A percentile compares a stretch with the other conserved stretches of the same genome.
Conservation (phyloP, 2,888 invertebrate species). For the Girardia tigrina region DNA sequence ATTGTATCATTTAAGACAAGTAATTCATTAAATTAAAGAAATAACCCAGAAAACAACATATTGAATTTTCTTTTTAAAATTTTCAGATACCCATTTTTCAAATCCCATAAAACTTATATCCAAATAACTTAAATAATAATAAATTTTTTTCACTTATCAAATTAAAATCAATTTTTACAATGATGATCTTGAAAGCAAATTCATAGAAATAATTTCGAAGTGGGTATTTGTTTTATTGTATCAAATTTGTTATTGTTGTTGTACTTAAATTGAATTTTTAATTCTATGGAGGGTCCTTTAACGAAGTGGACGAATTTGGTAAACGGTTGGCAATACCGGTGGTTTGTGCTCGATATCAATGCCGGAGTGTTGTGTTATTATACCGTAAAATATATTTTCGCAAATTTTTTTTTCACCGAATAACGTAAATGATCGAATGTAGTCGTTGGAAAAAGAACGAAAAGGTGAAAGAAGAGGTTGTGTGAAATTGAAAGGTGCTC, state of each 20-base stretch:
- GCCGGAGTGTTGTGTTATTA: background rate
- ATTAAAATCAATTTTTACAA: too few relatives aligned
- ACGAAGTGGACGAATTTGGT: slow-evolving; percentile 12
- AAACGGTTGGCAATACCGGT: background rate
- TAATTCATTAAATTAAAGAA: too few relatives aligned
- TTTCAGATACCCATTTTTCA: too few relatives aligned
- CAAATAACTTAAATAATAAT: too few relatives aligned
- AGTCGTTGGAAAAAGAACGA: background rate
- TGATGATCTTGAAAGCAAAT: too few relatives aligned
- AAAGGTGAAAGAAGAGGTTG: slow-evolving; percentile 83
- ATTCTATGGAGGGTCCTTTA: slow-evolving; percentile 16
- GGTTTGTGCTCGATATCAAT: background rate
- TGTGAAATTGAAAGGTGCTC: slow-evolving; percentile 84
- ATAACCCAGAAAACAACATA: too few relatives aligned
- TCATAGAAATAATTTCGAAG: background rate
- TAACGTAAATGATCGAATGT: too few relatives aligned
- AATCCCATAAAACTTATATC: too few relatives aligned
- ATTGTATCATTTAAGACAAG: too few relatives aligned
- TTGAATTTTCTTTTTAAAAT: too few relatives aligned
- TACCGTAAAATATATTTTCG: background rate
- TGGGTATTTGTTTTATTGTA: background rate
- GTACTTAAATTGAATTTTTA: background rate
- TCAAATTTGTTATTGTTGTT: background rate
- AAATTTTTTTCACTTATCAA: too few relatives aligned
- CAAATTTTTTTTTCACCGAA: background rate